phyloP scores from a whole-genome alignment of 1,140 invertebrate species.

The Eueides isabella region DNA sequence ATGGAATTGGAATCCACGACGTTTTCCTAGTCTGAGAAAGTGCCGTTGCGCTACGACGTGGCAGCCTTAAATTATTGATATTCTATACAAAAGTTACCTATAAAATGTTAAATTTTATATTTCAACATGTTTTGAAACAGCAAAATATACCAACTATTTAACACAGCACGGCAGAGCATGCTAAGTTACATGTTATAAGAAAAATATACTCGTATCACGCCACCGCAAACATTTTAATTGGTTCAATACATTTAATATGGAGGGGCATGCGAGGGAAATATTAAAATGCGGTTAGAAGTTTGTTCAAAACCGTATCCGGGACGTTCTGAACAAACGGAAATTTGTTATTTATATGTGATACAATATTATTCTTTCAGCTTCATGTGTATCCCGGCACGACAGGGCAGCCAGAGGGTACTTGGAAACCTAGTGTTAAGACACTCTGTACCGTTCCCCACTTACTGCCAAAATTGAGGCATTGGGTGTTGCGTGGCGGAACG shows the following conservation, averaged over 20 bases:
- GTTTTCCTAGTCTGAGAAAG: too few relatives aligned
- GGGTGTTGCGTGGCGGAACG: too few relatives aligned
- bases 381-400: too few relatives aligned
- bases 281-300: constrained; percentile 33
- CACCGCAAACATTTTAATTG: constrained; percentile 53
- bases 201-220: constrained; percentile 50
- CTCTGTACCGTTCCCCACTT: too few relatives aligned
- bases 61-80: not conserved
- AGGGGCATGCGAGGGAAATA: constrained; percentile 36
- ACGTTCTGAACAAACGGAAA: not conserved
- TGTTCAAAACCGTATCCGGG: constrained; percentile 16
- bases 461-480: too few relatives aligned
- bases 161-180: constrained; percentile 44
- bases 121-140: not conserved
- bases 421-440: too few relatives aligned
- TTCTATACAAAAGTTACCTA: not conserved
- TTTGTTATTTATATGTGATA: not conserved
- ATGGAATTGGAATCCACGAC: too few relatives aligned
- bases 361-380: too few relatives aligned
- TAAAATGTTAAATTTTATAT: not conserved
- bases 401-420: too few relatives aligned
- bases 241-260: constrained; percentile 38
- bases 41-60: too few relatives aligned
- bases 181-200: constrained; percentile 49
- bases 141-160: constrained; percentile 18